These are phyloP conservation scores for Podilymbus podiceps DNA, from an alignment of 2,113 vertebrate species.

Conservation along the genomic window DNA sequence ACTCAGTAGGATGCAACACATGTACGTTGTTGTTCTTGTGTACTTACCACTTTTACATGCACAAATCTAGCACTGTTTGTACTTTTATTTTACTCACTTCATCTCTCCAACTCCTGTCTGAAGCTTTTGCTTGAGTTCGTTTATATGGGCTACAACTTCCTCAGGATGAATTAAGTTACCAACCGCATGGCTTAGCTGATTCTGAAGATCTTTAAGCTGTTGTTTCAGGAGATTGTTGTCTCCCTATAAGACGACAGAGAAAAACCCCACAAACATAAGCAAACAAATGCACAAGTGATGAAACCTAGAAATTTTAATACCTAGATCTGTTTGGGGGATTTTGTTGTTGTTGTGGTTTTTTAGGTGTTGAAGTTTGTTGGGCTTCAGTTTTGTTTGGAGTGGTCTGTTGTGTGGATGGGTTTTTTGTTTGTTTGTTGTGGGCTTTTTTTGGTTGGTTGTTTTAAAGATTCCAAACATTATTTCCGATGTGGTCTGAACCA, in stretches of 20 bases:
- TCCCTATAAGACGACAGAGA: constrained; percentile 31
- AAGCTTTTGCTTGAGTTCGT: constrained; percentile 74
- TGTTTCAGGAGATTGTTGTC: constrained; percentile 77
- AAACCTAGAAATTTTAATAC: not conserved
- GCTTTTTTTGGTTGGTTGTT: not conserved
- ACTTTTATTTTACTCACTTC: constrained; percentile 66
- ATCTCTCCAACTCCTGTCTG: constrained; percentile 68
- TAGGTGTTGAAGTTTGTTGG: too few relatives aligned
- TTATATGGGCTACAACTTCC: constrained; percentile 67
- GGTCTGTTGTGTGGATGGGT: too few relatives aligned
- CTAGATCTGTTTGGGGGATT: not conserved
- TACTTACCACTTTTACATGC: not conserved
- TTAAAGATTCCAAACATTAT: not conserved
- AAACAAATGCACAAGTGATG: not conserved
- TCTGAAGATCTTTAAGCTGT: constrained; percentile 75
- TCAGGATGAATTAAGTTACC: constrained; percentile 74
- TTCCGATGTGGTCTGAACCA: not conserved
- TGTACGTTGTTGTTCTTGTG: not conserved
- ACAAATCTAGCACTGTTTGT: not conserved
- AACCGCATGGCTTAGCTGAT: constrained; percentile 68
- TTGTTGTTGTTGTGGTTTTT: not conserved
- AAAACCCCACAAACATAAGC: not conserved
- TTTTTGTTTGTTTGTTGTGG: not conserved
- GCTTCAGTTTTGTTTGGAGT: too few relatives aligned
- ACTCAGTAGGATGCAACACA: not conserved